These are phyloP conservation scores for Galago senegalensis DNA, from an alignment of 2,797 vertebrate species.

Conservation along the genomic window DNA sequence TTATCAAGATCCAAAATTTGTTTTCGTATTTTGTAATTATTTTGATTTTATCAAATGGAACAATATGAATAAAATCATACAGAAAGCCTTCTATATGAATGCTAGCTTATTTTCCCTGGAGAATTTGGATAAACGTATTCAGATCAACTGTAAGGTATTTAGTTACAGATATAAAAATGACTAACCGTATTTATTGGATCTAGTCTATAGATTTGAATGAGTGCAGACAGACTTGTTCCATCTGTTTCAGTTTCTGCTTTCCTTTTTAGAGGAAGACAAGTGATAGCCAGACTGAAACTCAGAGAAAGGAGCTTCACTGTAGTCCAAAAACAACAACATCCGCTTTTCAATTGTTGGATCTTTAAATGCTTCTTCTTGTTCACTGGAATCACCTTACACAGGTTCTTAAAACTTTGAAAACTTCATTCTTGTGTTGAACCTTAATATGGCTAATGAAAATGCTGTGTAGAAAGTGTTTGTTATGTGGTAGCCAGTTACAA, in stretches of 20 bases:
- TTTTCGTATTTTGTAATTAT: background rate
- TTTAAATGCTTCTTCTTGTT: background rate
- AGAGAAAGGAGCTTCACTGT: too few species aligned
- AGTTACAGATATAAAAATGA: background rate
- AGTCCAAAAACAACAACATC: background rate
- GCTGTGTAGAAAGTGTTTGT: too few species aligned
- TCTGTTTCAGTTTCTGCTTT: background rate
- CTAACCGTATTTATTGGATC: background rate
- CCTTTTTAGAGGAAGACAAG: background rate
- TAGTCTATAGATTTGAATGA: background rate
- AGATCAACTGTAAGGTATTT: background rate
- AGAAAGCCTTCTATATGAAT: background rate
- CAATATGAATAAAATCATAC: background rate
- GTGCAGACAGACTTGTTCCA: background rate
- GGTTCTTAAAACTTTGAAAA: background rate
- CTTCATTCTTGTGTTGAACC: background rate
- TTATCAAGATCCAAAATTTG: conserved; percentile 28
- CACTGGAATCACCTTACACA: background rate
- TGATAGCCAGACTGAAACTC: background rate
- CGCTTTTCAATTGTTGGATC: too few species aligned
- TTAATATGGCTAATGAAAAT: background rate
- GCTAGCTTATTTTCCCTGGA: background rate
- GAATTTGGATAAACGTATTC: background rate
- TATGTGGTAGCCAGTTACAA: background rate
- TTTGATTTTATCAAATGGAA: background rate